Evolutionary conservation across 2,797 vertebrate genomes (phyloP).

Genomic region (Trematomus bernacchii): DNA sequence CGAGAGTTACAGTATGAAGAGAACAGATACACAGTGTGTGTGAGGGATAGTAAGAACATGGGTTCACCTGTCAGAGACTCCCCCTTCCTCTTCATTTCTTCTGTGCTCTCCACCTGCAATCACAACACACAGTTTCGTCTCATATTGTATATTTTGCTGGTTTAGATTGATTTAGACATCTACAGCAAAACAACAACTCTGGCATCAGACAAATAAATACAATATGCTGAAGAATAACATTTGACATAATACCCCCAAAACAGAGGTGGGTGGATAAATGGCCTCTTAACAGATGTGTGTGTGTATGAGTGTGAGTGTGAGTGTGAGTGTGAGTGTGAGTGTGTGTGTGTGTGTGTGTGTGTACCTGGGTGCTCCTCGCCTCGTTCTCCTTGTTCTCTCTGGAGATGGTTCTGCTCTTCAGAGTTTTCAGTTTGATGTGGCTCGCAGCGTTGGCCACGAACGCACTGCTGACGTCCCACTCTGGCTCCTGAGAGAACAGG

Average conservation of each 20-base stretch:
- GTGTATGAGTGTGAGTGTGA: too few relatives aligned
- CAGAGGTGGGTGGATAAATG: too few relatives aligned
- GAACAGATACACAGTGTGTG: neutral
- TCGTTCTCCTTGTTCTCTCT: constrained; percentile 77
- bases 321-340: too few relatives aligned
- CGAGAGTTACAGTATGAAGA: neutral
- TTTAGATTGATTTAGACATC: neutral
- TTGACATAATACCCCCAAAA: neutral
- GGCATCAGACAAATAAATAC: neutral
- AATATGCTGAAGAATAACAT: neutral
- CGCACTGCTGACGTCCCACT: constrained; percentile 79
- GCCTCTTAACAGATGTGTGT: too few relatives aligned
- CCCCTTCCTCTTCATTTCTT: constrained; percentile 52
- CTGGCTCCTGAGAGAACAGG: constrained; percentile 65
- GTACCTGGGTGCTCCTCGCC: constrained; percentile 58
- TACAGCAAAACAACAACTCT: neutral
- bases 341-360: too few relatives aligned
- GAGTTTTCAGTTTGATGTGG: constrained; percentile 66
- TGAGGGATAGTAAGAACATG: neutral
- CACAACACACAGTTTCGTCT: neutral
- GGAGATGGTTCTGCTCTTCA: constrained; percentile 42
- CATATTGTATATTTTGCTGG: neutral
- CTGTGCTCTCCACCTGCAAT: constrained; percentile 39
- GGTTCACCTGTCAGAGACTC: constrained; percentile 56
- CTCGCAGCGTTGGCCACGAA: constrained; percentile 79